A percentile compares a stretch with the other conserved stretches of the same genome.
These are phyloP conservation scores for Agrotis segetum DNA, from an alignment of 2,888 invertebrate genomes.

Conservation along the genomic window DNA sequence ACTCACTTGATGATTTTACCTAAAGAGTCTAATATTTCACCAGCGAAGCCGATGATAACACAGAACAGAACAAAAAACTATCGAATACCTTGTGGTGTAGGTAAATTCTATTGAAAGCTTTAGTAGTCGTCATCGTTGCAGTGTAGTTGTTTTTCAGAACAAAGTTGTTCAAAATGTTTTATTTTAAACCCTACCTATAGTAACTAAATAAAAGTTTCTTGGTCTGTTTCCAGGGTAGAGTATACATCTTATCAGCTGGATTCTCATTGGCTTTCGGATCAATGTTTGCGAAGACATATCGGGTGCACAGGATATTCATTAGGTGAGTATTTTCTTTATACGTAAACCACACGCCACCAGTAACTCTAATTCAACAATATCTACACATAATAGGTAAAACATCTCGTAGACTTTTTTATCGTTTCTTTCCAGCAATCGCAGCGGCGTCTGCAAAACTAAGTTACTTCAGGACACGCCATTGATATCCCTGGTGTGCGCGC, in stretches of 20 bases:
- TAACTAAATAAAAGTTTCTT: not conserved
- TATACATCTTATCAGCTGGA: constrained; percentile 97
- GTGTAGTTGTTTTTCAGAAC: too few relatives aligned
- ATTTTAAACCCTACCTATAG: not conserved
- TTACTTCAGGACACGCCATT: constrained; percentile 97
- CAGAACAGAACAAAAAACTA: too few relatives aligned
- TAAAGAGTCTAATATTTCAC: too few relatives aligned
- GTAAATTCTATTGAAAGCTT: too few relatives aligned
- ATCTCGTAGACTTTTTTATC: too few relatives aligned
- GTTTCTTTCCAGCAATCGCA: constrained; percentile 91
- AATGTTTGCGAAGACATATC: constrained; percentile 98
- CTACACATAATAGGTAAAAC: too few relatives aligned
- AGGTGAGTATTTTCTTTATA: constrained; percentile 77
- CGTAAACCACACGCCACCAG: not conserved
- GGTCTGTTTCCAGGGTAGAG: constrained; percentile 93
- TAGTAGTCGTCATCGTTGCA: too few relatives aligned
- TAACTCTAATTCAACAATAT: not conserved
- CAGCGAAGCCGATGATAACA: too few relatives aligned
- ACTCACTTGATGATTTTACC: too few relatives aligned
- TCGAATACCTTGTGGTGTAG: too few relatives aligned
- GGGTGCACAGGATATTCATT: constrained; percentile 97
- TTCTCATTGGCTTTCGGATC: constrained; percentile 98
- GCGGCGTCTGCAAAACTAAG: constrained; percentile 97
- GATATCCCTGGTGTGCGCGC: constrained; percentile 95
- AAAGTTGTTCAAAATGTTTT: too few relatives aligned